Evolutionary conservation across 2,888 invertebrate species (phyloP), one percentile per base, ranked within the genome.

Genomic region (Hymenopus coronatus): DNA sequence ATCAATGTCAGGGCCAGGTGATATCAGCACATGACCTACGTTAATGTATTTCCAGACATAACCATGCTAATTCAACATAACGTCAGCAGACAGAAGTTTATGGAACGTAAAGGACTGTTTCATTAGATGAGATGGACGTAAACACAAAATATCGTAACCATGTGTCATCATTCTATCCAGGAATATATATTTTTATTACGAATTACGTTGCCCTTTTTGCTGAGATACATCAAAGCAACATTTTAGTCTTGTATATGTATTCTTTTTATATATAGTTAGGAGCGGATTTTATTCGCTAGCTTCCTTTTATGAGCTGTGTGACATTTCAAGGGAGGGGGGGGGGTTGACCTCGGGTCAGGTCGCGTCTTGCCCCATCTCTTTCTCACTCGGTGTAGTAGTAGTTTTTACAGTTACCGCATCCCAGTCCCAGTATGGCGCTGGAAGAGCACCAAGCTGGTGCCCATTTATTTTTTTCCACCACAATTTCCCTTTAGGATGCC

Each of bases 271-370:
- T 25, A 70, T 70, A 70, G 54, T 70, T 70, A 20, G 54, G 54
- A 12, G n/a, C 0, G 82, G 25, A 82, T 70, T 82, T 87, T 85
- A 46, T 54, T 87, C 25, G 40, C 82, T 82, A 28, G 87, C 81
- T 87, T 87, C 70, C 81, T 87, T 87, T 82, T 87, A 87, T 82
- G 82, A 82, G 30, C 30, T 30, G 25, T 87, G 82, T 87, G 82
- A 87, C 87, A 82, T 82, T 87, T 82, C 30, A 82, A 87, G 87
- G 84, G 30, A 28, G 33, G 84, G 27, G n/a, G n/a, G 28, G 28
- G 84, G 28, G 25, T 84, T 84, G 84, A 84, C 84, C 84, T 25
- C 15, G 84, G 84, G 84, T 84, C 30, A 33, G 28, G 87, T 87
- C 82, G 33, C 82, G 9, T 87, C 87, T 87, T 82, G 33, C 87